Percentiles rank a stretch among this genome's conserved stretches.
phyloP scores from a whole-genome alignment of 2,113 vertebrate species.

The Chaenogobius annularis region DNA sequence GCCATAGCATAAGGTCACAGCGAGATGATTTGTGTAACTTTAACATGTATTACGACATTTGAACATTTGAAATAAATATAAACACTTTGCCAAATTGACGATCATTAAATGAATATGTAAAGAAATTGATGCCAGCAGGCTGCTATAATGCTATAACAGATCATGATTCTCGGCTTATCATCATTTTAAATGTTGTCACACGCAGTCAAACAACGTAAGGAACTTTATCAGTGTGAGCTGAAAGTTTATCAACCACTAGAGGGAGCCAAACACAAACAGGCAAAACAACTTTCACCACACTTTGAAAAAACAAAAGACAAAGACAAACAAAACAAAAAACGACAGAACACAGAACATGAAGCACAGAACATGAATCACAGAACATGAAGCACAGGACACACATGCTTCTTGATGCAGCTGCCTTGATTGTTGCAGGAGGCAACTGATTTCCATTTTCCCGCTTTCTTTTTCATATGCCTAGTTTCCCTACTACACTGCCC shows the following conservation, averaged over 20 bases:
- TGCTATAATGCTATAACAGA: neutral
- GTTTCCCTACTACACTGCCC: too few relatives aligned
- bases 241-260: conserved; percentile 40
- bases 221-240: neutral
- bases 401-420: too few relatives aligned
- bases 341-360: too few relatives aligned
- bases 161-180: neutral
- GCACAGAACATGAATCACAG: too few relatives aligned
- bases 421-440: too few relatives aligned
- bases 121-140: neutral
- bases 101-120: neutral
- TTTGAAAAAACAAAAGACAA: too few relatives aligned
- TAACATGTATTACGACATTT: neutral
- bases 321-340: too few relatives aligned
- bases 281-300: neutral
- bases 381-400: too few relatives aligned
- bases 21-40: neutral
- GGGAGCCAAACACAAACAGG: conserved; percentile 39
- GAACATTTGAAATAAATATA: too few relatives aligned
- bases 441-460: too few relatives aligned
- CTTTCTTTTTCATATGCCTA: too few relatives aligned
- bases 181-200: neutral
- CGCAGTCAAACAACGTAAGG: neutral
- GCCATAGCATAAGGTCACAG: neutral
- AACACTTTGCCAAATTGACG: too few relatives aligned